Conservation (phyloP, 2,888 invertebrate genomes). For the Cryptops parisi region DNA sequence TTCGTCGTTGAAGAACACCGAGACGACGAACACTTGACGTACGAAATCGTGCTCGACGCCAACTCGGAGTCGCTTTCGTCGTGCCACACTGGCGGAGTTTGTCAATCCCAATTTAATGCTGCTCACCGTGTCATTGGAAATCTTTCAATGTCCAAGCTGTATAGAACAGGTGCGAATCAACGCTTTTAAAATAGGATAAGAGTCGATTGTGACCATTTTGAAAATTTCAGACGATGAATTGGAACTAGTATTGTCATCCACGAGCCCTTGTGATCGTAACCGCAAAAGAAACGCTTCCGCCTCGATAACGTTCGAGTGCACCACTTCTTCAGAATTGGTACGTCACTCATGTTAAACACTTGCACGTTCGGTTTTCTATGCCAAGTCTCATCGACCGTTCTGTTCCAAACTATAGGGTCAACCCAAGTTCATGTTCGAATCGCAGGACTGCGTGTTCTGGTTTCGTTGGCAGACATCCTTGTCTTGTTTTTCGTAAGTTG, state of each 20-base stretch:
- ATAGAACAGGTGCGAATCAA: too few species aligned
- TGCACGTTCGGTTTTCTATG: background rate
- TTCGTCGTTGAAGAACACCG: too few species aligned
- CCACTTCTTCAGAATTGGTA: background rate
- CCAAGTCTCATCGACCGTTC: background rate
- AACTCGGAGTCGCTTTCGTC: too few species aligned
- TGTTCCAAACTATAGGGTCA: background rate
- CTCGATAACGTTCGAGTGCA: slow-evolving; percentile 1
- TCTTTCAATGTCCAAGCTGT: too few species aligned
- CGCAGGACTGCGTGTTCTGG: slow-evolving; percentile 4
- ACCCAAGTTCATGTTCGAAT: slow-evolving; percentile 9
- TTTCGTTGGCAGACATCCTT: slow-evolving; percentile 5
- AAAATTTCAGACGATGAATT: too few species aligned
- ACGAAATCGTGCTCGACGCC: too few species aligned
- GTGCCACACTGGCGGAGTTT: background rate
- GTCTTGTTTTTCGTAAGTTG: slow-evolving; percentile 2
- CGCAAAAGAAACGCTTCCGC: background rate
- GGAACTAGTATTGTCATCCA: background rate
- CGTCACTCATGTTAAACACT: background rate
- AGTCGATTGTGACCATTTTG: too few species aligned
- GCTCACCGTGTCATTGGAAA: background rate
- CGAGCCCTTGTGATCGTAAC: background rate
- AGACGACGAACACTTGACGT: too few species aligned
- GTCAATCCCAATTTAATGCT: background rate
- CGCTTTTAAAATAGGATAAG: too few species aligned